These are phyloP conservation scores for Manis javanica DNA, from an alignment of 2,797 vertebrate genomes.

Conservation along the genomic window DNA sequence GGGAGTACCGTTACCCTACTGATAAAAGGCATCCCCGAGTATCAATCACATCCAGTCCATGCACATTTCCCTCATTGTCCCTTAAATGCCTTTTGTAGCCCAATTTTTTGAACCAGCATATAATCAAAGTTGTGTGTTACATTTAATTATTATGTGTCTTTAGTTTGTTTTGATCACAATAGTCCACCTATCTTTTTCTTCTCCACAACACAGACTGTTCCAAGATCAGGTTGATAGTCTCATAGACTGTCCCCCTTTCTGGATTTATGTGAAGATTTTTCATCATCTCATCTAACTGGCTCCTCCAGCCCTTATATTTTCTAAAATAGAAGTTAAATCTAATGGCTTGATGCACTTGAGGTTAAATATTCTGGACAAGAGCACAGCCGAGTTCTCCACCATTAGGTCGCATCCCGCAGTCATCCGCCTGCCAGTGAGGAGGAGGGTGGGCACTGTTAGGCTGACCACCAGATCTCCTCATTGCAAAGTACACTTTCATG, in stretches of 20 bases:
- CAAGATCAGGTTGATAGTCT: background rate
- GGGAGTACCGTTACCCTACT: fast-evolving
- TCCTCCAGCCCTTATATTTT: background rate
- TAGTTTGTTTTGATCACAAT: background rate
- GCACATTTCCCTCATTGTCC: background rate
- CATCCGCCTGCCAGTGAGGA: fast-evolving
- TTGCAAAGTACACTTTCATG: background rate
- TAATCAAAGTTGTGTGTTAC: background rate
- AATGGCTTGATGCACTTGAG: background rate
- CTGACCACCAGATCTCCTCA: background rate
- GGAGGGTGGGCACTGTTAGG: fast-evolving
- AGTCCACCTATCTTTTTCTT: background rate
- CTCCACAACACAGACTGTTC: background rate
- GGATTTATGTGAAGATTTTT: background rate
- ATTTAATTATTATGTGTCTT: background rate
- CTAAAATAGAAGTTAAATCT: background rate
- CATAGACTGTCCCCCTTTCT: background rate
- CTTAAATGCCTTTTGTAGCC: background rate
- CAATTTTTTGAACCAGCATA: background rate
- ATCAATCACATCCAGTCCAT: no score
- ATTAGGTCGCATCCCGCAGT: background rate
- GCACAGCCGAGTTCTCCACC: fast-evolving
- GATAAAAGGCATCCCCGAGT: background rate
- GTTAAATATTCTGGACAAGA: background rate
- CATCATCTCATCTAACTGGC: background rate